A percentile compares a stretch with the other conserved stretches of the same genome.
These are phyloP conservation scores for Ryuthela nishihirai DNA, from an alignment of 2,888 invertebrate genomes.

Conservation along the genomic window DNA sequence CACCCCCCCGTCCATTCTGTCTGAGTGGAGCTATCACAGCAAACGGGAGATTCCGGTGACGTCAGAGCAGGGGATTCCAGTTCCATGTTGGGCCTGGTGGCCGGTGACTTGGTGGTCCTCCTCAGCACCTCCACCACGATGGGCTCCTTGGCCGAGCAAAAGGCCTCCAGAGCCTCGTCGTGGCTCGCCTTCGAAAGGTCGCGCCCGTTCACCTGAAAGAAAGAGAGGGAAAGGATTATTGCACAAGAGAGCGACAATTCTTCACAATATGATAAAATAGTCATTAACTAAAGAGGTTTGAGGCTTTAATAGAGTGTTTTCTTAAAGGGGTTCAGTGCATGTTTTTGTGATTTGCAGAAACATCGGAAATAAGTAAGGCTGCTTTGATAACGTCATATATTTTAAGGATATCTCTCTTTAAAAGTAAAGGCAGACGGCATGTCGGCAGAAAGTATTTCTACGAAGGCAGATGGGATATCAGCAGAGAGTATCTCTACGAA, in stretches of 20 bases:
- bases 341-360: no score
- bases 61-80: background rate
- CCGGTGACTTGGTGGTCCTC: slow-evolving; percentile 5
- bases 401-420: no score
- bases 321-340: no score
- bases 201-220: slow-evolving; percentile 51
- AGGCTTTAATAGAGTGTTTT: no score
- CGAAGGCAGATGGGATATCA: no score
- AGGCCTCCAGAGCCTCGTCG: slow-evolving; percentile 52
- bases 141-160: slow-evolving; percentile 51
- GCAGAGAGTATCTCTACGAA: no score
- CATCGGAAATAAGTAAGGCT: no score
- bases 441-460: no score
- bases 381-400: no score
- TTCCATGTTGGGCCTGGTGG: slow-evolving; percentile 11
- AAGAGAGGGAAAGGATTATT: slow-evolving; percentile 4
- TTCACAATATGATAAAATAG: no score
- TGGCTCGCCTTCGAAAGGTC: slow-evolving; percentile 51
- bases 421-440: no score
- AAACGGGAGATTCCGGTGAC: slow-evolving; percentile 7
- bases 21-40: slow-evolving; percentile 35
- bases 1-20: slow-evolving; percentile 39
- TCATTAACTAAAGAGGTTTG: no score
- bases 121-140: slow-evolving; percentile 51
- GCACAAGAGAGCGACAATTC: background rate